Base-by-base conservation (phyloP, 2,888 invertebrate species). In the Hirudinaria manillensis region DNA sequence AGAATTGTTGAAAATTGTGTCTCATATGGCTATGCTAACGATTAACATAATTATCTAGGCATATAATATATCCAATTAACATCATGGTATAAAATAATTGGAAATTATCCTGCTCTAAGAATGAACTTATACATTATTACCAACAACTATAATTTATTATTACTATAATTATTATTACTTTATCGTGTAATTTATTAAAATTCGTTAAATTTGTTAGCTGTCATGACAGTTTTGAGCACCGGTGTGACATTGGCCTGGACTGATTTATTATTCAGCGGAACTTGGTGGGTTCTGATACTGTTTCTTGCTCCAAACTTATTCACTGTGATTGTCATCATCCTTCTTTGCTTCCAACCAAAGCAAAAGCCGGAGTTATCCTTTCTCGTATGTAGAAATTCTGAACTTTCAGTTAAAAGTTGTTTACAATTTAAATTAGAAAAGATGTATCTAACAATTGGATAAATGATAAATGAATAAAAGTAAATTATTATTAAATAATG, bases 241-340 rank as follows among this genome's bases (percentile, higher is more conserved):
- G 27, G 70, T 24, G 38, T 75, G 10, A 70, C 55, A n/a, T 24
- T 56, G n/a, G 36, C 34, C 36, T 34, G 67, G 56, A 38, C 68
- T 19, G 38, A 38, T 6, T 21, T 68, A 24, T 68, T 75, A n/a
- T 55, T 32, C 24, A 24, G 19, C 13, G 56, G 56, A n/a, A 24
- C 24, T 7, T 75, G 75, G 75, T 75, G 75, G 75, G 61, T 70
- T 70, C 29, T 75, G 13, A 27, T 70, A 4, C 70, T 75, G n/a
- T 70, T 75, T 34, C 32, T 56, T 68, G 38, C 55, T 29, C 70
- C 75, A 2, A 53, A 53, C 34, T 29, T 75, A 24, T 36, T 55
- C 27, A 55, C 53, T 45, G 36, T n/a, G 16, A 27, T 56, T 19
- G n/a, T 45, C n/a, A 55, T 75, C 55, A 53, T 75, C 24, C 36